Evolutionary conservation across 2,888 invertebrate species (phyloP).

Genomic region (Mesorhabditis belari): DNA sequence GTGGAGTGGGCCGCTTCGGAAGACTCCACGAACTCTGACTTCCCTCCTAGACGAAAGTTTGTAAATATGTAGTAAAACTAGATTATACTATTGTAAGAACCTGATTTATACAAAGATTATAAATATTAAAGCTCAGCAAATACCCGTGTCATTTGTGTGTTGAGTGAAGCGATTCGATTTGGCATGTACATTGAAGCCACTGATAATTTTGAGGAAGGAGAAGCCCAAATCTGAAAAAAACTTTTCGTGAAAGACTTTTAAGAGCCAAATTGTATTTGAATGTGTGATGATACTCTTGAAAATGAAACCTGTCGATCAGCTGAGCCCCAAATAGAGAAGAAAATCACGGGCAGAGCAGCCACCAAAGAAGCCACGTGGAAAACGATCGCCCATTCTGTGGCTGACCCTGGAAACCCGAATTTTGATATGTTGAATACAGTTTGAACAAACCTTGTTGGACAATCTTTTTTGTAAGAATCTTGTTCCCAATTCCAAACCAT

Average conservation of each 20-base stretch:
- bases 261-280: not conserved
- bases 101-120: too few species aligned
- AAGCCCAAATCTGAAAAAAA: constrained; percentile 46
- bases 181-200: constrained; percentile 28
- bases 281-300: not conserved
- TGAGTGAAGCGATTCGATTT: not conserved
- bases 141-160: not conserved
- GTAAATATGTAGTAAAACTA: not conserved
- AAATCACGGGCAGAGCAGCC: constrained; percentile 41
- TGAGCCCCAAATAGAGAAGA: constrained; percentile 46
- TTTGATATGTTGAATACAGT: not conserved
- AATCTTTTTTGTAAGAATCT: constrained; percentile 47
- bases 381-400: constrained; percentile 45
- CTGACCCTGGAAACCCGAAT: constrained; percentile 17
- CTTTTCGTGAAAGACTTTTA: too few species aligned
- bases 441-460: constrained; percentile 37
- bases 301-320: constrained; percentile 34
- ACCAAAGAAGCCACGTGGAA: constrained; percentile 44
- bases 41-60: too few species aligned
- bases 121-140: too few species aligned
- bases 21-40: not conserved
- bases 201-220: constrained; percentile 37
- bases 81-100: not conserved
- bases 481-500: constrained; percentile 47
- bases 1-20: not conserved